Conservation (phyloP, 1,140 invertebrate genomes). For the Drosophila auraria region DNA sequence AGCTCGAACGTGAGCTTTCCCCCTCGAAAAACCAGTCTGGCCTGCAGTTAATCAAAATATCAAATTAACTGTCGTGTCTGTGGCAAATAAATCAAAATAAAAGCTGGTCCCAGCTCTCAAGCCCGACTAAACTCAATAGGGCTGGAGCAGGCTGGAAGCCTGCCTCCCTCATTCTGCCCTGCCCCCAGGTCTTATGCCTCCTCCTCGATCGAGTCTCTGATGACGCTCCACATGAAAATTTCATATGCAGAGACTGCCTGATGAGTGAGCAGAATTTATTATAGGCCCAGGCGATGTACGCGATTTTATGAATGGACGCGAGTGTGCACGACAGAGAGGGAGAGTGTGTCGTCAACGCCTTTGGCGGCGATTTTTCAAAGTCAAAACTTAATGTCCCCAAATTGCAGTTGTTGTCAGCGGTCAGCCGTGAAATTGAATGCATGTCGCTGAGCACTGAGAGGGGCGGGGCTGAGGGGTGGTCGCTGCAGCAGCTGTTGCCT, state of each 20-base stretch:
- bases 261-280: conserved; percentile 78
- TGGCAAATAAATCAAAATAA: conserved; percentile 84
- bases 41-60: conserved; percentile 84
- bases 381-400: conserved; percentile 79
- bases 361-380: conserved; percentile 79
- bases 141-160: conserved; percentile 10
- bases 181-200: background rate
- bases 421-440: conserved; percentile 79
- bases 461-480: background rate
- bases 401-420: conserved; percentile 77
- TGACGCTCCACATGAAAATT: conserved; percentile 70
- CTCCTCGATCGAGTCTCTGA: conserved; percentile 45
- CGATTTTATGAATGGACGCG: conserved; percentile 59
- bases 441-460: conserved; percentile 27
- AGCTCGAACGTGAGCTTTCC: conserved; percentile 16
- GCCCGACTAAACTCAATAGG: conserved; percentile 35
- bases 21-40: conserved; percentile 40
- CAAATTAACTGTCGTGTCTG: conserved; percentile 85
- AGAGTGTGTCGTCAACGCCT: conserved; percentile 69
- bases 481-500: conserved; percentile 62
- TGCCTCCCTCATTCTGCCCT: background rate
- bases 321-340: conserved; percentile 1
- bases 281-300: conserved; percentile 66
- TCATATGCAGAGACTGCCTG: conserved; percentile 64
- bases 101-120: conserved; percentile 46